A percentile compares a stretch with the other conserved stretches of the same genome.
These are phyloP conservation scores for Sphaeramia orbicularis DNA, from an alignment of 2,797 vertebrate species.

Conservation along the genomic window DNA sequence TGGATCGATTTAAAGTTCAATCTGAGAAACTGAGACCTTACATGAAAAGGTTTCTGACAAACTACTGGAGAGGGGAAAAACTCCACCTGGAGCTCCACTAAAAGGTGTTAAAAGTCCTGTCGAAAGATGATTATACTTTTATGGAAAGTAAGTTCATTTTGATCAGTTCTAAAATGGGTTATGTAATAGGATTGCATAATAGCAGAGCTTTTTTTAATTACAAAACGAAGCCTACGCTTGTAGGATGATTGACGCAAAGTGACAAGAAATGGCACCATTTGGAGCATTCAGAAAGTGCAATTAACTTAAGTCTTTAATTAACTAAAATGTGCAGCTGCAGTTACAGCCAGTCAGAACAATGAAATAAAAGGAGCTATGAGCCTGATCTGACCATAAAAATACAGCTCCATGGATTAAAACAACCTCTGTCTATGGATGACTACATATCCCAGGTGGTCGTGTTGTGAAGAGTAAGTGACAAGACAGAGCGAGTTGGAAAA, in stretches of 20 bases:
- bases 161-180: background rate
- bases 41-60: conserved; percentile 11
- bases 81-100: conserved; percentile 5
- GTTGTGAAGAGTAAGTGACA: too few relatives aligned
- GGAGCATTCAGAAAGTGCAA: too few relatives aligned
- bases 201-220: background rate
- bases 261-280: background rate
- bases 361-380: too few relatives aligned
- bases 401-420: too few relatives aligned
- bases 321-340: too few relatives aligned
- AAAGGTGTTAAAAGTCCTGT: background rate
- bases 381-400: too few relatives aligned
- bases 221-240: background rate
- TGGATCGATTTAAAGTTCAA: conserved; percentile 20
- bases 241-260: background rate
- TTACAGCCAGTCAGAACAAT: too few relatives aligned
- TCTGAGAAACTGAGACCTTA: background rate
- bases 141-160: conserved; percentile 4
- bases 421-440: too few relatives aligned
- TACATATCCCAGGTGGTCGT: too few relatives aligned
- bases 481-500: too few relatives aligned
- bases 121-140: conserved; percentile 9
- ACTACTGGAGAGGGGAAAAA: background rate
- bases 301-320: too few relatives aligned
- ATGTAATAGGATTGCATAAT: conserved; percentile 24